Evolutionary conservation across 2,113 vertebrate species (phyloP).

Genomic region (Anseranas semipalmata): DNA sequence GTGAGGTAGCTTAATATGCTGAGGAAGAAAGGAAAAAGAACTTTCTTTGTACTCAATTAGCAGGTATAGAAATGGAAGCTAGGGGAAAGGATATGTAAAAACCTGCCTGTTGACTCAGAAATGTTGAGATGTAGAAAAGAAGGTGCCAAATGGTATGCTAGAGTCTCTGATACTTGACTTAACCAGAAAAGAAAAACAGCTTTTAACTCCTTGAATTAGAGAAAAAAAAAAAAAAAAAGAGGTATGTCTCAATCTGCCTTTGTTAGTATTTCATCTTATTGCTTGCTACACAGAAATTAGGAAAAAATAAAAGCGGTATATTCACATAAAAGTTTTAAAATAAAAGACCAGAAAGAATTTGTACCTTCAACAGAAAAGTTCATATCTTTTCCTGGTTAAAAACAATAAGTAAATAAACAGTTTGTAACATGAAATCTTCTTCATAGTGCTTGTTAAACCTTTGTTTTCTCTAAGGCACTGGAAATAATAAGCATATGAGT

Average conservation of each 20-base stretch:
- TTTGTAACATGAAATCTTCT: background rate
- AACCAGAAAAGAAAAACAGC: background rate
- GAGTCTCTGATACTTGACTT: background rate
- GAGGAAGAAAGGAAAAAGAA: slow-evolving; percentile 2
- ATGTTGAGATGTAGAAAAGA: background rate
- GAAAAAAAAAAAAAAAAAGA: too few species aligned
- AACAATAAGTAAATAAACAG: background rate
- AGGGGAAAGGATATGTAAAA: background rate
- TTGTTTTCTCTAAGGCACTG: background rate
- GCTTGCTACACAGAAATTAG: background rate
- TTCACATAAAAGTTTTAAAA: background rate
- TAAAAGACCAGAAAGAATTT: background rate
- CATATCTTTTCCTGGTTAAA: background rate
- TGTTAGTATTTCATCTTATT: background rate
- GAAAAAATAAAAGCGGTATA: rapidly evolving
- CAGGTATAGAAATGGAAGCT: background rate
- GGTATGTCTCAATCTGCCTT: background rate
- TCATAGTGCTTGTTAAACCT: background rate
- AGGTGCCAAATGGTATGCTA: background rate
- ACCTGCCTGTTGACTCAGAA: background rate
- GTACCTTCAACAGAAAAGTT: background rate
- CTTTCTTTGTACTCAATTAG: background rate
- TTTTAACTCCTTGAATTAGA: background rate
- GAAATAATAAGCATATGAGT: background rate
- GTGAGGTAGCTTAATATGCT: background rate